Conservation (phyloP, 2,888 invertebrate species). For the Luffia ferchaultella region DNA sequence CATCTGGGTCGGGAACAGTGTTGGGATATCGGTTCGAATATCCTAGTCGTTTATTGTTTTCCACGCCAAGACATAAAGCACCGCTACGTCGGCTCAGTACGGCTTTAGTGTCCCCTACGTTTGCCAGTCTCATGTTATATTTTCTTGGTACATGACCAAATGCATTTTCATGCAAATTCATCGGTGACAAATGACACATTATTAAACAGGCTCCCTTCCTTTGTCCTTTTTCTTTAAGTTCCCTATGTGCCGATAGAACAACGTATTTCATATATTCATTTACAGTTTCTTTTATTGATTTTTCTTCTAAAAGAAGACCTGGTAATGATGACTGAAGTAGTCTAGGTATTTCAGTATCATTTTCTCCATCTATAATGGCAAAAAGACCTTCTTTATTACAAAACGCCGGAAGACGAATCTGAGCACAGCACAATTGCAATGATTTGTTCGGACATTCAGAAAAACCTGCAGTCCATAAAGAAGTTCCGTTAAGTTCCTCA, state of each 20-base stretch:
- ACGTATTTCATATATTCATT: slow-evolving; percentile 87
- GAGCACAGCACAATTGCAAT: slow-evolving; percentile 78
- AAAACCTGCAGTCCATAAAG: slow-evolving; percentile 84
- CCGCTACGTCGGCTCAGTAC: slow-evolving; percentile 77
- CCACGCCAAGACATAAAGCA: slow-evolving; percentile 70
- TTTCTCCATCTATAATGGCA: slow-evolving; percentile 83
- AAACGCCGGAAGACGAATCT: slow-evolving; percentile 79
- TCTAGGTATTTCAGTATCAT: slow-evolving; percentile 73
- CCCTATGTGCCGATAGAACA: slow-evolving; percentile 79
- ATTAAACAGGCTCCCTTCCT: slow-evolving; percentile 77
- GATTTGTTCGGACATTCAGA: slow-evolving; percentile 83
- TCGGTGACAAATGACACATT: slow-evolving; percentile 75
- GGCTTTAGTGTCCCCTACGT: slow-evolving; percentile 78
- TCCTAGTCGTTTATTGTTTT: slow-evolving; percentile 70
- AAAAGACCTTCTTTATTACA: slow-evolving; percentile 84
- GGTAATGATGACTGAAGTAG: slow-evolving; percentile 79
- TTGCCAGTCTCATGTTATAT: slow-evolving; percentile 76
- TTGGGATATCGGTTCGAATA: slow-evolving; percentile 72
- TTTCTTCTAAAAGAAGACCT: slow-evolving; percentile 80
- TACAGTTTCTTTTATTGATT: slow-evolving; percentile 81
- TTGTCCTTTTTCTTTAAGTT: slow-evolving; percentile 77
- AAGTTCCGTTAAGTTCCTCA: slow-evolving; percentile 63
- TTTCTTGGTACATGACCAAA: slow-evolving; percentile 69
- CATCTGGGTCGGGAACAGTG: slow-evolving; percentile 78
- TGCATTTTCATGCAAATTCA: slow-evolving; percentile 65